A percentile compares a stretch with the other conserved stretches of the same genome.
Evolutionary conservation across 1,140 invertebrate genomes (phyloP).

Genomic region (Kradibia gibbosae): DNA sequence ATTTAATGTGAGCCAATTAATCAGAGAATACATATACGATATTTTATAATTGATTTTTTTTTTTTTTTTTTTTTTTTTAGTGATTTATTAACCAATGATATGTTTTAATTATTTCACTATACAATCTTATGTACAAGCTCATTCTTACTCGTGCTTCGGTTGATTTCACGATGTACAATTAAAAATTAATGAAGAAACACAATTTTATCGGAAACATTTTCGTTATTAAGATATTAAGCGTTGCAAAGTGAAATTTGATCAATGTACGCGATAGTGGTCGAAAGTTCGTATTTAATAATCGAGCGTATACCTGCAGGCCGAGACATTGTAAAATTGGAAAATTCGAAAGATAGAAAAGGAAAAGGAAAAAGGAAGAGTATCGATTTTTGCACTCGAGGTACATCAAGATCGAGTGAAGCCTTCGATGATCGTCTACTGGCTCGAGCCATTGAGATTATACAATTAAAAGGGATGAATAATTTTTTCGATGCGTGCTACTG

Average conservation of each 20-base stretch:
- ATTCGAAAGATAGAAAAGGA: neutral
- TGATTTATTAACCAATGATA: constrained; percentile 36
- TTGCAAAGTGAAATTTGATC: neutral
- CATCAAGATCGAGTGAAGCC: neutral
- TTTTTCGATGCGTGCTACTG: constrained; percentile 31
- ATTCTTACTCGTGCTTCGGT: constrained; percentile 4
- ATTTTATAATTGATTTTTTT: constrained; percentile 28
- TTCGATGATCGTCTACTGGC: neutral
- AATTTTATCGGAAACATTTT: neutral
- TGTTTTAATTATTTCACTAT: constrained; percentile 30
- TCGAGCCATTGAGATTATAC: neutral
- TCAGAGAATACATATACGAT: neutral
- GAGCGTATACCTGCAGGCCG: too few relatives aligned
- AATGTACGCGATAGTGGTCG: too few relatives aligned
- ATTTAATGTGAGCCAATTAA: constrained; percentile 1
- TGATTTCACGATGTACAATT: neutral
- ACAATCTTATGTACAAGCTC: constrained; percentile 6
- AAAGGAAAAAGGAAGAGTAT: neutral
- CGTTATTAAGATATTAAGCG: neutral
- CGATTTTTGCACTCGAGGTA: neutral
- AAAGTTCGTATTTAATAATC: too few relatives aligned
- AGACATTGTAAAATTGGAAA: neutral
- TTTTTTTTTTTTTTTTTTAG: too few relatives aligned
- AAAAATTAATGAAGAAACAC: neutral
- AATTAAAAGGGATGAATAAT: neutral